A percentile compares a stretch with the other conserved stretches of the same genome.
phyloP scores from a whole-genome alignment of 1,140 invertebrate genomes.

The Drosophila melanogaster region DNA sequence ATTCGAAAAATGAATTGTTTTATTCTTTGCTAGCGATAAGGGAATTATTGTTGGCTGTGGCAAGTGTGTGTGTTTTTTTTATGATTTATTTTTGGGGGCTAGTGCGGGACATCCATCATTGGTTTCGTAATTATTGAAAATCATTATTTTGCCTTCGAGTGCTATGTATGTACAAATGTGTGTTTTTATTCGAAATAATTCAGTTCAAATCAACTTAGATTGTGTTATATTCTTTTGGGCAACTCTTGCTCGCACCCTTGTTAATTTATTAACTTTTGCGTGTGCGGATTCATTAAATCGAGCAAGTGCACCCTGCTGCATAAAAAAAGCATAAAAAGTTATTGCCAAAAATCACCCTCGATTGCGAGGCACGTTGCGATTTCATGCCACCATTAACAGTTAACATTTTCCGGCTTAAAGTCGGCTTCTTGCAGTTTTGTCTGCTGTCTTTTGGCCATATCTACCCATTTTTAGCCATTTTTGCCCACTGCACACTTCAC shows the following conservation, averaged over 20 bases:
- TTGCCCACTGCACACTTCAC: constrained; percentile 73
- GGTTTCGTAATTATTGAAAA: constrained; percentile 27
- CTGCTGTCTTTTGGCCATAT: constrained; percentile 7
- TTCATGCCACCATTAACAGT: constrained; percentile 44
- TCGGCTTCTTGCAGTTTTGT: constrained; percentile 31
- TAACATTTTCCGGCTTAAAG: constrained; percentile 36
- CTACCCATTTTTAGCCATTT: constrained; percentile 31
- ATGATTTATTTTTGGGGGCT: neutral
- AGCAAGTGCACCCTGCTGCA: constrained; percentile 12
- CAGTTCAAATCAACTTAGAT: too few relatives aligned
- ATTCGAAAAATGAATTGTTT: constrained; percentile 32
- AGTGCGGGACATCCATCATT: constrained; percentile 24
- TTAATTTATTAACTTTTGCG: constrained; percentile 25
- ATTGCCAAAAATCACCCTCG: constrained; percentile 36
- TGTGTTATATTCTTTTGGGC: too few relatives aligned
- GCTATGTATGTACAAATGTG: neutral
- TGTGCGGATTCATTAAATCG: constrained; percentile 24
- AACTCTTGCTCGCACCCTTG: too few relatives aligned
- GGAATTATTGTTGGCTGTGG: constrained; percentile 57
- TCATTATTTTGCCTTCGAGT: neutral
- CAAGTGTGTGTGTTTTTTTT: constrained; percentile 48
- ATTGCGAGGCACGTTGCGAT: constrained; percentile 60
- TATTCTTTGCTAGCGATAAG: constrained; percentile 31
- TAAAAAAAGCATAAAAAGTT: neutral
- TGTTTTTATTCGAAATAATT: too few relatives aligned